Evolutionary conservation across 2,797 vertebrate species (phyloP), one percentile per base, ranked within the genome.

Genomic region (Podargus strigoides): DNA sequence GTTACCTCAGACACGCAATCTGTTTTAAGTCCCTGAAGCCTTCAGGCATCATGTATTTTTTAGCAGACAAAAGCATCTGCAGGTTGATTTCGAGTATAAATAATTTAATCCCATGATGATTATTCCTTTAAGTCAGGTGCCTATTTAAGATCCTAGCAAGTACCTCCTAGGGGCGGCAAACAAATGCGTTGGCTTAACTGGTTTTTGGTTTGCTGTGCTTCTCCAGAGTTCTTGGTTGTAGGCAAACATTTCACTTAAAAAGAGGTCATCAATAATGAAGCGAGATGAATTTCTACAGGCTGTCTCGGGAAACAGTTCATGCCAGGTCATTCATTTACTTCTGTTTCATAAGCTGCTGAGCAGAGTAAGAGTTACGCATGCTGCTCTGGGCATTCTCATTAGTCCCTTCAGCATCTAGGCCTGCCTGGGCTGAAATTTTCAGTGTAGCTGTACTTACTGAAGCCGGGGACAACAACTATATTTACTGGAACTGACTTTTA

Each of bases 211-310:
- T 77, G 42, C 56, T 49, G 27, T 50, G 67, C 67, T 90, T 32
- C 91, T 87, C 42, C 66, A 12, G 62, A 52, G 30, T 49, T 94
- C 81, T 70, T 87, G 79, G 73, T 49, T 76, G 76, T 53, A 59
- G 74, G 85, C 89, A 92, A 86, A 30, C 60, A 24, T 36, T 84
- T 77, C 49, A 52, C 76, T 80, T 50, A 28, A 72, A 84, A 95
- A 85, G 79, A 90, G 89, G 73, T 55, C 87, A 91, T 93, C 84
- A 89, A n/a, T 95, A 96, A 93, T 96, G 87, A 90, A 94, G 76
- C 0, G 0, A 49, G 76, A 77, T 50, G 64, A 88, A 34, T 59
- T 84, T 92, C 89, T 82, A 44, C 83, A 53, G 75, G 30, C 85
- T 47, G n/a, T 63, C 59, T 79, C 6, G 16, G 82, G 82, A 58